Percentiles rank a stretch among this genome's conserved stretches.
Conservation (phyloP, 2,888 invertebrate genomes). For the Amphimallon solstitiale region DNA sequence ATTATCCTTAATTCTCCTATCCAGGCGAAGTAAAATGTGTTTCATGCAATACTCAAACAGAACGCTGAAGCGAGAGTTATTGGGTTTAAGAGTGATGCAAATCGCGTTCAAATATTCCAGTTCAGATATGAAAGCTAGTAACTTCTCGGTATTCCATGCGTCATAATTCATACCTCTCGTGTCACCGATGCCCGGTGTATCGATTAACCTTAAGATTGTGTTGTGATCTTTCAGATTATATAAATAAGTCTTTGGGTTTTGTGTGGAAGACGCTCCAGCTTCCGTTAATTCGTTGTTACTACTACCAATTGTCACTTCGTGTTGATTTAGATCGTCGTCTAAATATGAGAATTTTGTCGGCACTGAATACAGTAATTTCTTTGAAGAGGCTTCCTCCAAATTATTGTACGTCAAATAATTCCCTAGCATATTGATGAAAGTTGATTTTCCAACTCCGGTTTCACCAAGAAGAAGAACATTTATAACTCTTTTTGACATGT, state of each 20-base stretch:
- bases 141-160: slow-evolving; percentile 46
- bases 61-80: slow-evolving; percentile 51
- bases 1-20: slow-evolving; percentile 55
- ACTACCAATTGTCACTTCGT: slow-evolving; percentile 1
- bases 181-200: slow-evolving; percentile 56
- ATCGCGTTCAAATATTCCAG: slow-evolving; percentile 56
- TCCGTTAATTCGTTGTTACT: slow-evolving; percentile 3
- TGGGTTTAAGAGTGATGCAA: slow-evolving; percentile 54
- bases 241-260: slow-evolving; percentile 15
- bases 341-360: slow-evolving; percentile 17
- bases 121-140: slow-evolving; percentile 53
- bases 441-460: slow-evolving; percentile 59
- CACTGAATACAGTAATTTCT: not conserved
- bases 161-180: slow-evolving; percentile 47
- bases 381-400: slow-evolving; percentile 43
- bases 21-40: slow-evolving; percentile 55
- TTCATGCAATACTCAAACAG: slow-evolving; percentile 56
- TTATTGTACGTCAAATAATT: slow-evolving; percentile 53
- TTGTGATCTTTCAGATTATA: slow-evolving; percentile 32
- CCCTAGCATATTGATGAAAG: slow-evolving; percentile 56
- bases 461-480: slow-evolving; percentile 57
- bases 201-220: slow-evolving; percentile 50
- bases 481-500: slow-evolving; percentile 44
- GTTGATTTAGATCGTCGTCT: slow-evolving; percentile 9
- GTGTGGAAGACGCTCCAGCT: slow-evolving; percentile 21